Evolutionary conservation across 2,888 invertebrate species (phyloP), one percentile per base, ranked within the genome.

Genomic region (Sarcophaga variegata): DNA sequence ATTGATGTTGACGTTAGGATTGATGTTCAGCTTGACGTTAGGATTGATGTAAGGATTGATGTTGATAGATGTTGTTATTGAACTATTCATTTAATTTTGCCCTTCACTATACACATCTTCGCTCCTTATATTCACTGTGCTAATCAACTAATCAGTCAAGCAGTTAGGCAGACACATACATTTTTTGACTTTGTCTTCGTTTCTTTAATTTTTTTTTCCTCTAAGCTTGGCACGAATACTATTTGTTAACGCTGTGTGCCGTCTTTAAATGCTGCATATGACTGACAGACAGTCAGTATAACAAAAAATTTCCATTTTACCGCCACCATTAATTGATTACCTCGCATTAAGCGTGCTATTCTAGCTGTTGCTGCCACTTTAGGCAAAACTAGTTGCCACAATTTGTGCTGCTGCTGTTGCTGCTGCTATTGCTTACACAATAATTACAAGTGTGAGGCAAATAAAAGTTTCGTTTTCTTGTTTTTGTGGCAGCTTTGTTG

Each of bases 271-370:
- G 27, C n/a, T 37, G 20, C 17, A n/a, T 64, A 54, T 25, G 62
- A 69, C 4, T 63, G 78, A 54, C 69, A 70, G 78, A 5, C 62
- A 78, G 78, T 17, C 62, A 78, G 47, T 45, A 70, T 78, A 70
- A 63, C n/a, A 17, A 11, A 78, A 70, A 27, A n/a, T 63, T 66
- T 54, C 47, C 25, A 66, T 49, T 11, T 76, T 76, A 66, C 59
- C 27, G 49, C 25, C 78, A 70, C 10, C 78, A 67, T 62, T 78
- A 78, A 78, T 78, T 78, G 78, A 78, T 78, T 69, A 78, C 69
- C 69, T 45, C 6, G 45, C 67, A 69, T 66, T 77, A 67, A 66
- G 10, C 8, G 11, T 17, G 20, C 11, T 37, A 37, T 37, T 8
- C 37, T 6, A 49, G 25, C 27, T 59, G 54, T 11, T 71, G 20